Conservation (phyloP, 2,888 invertebrate genomes). For the Azorinus chamasolen region DNA sequence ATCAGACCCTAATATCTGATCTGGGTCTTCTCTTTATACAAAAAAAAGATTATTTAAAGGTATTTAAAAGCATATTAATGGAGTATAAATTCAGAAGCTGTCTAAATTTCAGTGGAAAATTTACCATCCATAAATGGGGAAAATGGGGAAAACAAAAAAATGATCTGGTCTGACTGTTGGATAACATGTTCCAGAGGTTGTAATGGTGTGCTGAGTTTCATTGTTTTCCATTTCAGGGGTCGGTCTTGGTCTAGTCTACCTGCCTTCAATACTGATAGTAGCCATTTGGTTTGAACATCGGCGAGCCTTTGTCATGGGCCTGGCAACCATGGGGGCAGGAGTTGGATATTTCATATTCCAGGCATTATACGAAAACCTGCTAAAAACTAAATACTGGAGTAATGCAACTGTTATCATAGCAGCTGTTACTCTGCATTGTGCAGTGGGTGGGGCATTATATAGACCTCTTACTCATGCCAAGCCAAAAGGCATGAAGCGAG, state of each 20-base stretch:
- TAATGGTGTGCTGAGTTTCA: too few relatives aligned
- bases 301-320: conserved; percentile 97
- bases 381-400: conserved; percentile 89
- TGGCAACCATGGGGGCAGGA: conserved; percentile 98
- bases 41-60: too few relatives aligned
- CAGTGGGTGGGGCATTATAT: conserved; percentile 93
- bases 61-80: too few relatives aligned
- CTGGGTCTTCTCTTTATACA: neutral
- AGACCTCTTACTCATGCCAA: conserved; percentile 90
- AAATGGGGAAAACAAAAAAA: too few relatives aligned
- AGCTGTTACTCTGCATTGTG: conserved; percentile 92
- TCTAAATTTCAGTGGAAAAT: too few relatives aligned
- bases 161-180: too few relatives aligned
- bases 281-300: conserved; percentile 99
- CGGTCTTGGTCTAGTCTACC: conserved; percentile 97
- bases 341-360: conserved; percentile 95
- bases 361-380: conserved; percentile 88
- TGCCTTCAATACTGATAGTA: conserved; percentile 97
- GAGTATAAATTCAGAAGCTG: too few relatives aligned
- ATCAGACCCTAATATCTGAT: too few relatives aligned
- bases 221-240: conserved; percentile 86
- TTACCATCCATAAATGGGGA: too few relatives aligned
- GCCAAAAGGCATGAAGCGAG: conserved; percentile 73
- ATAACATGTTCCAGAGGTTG: too few relatives aligned
- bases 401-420: conserved; percentile 92